Percentiles rank a stretch among this genome's conserved stretches.
Evolutionary conservation across 2,797 vertebrate species (phyloP).

Genomic region (Centropyge bicolor): DNA sequence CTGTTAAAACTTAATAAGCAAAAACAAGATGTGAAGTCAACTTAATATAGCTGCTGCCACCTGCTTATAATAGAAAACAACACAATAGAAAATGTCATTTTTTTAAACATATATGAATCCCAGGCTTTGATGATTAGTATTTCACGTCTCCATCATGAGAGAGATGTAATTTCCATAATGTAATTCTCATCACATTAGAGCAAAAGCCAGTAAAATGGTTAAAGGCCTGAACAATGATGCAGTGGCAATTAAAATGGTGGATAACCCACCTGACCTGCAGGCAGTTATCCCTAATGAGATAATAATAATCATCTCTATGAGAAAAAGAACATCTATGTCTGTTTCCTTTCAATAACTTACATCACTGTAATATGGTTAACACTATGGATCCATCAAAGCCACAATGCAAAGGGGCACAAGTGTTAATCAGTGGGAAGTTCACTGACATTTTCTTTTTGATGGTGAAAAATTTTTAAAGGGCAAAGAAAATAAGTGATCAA

Average conservation of each 20-base stretch:
- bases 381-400: constrained; percentile 33
- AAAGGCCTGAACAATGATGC: constrained; percentile 61
- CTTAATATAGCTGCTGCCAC: not conserved
- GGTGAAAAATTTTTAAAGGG: constrained; percentile 1
- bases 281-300: constrained; percentile 69
- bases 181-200: constrained; percentile 53
- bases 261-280: constrained; percentile 70
- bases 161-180: constrained; percentile 24
- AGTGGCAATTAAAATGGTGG: constrained; percentile 68
- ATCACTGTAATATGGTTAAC: constrained; percentile 34
- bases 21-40: constrained; percentile 10
- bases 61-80: not conserved
- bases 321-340: constrained; percentile 14
- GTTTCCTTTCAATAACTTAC: constrained; percentile 40
- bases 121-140: constrained; percentile 24
- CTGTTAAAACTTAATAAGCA: not conserved
- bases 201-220: constrained; percentile 45
- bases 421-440: constrained; percentile 28
- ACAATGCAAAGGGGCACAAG: constrained; percentile 20
- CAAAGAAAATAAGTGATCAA: constrained; percentile 1
- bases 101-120: not conserved
- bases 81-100: not conserved
- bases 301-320: constrained; percentile 60
- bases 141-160: constrained; percentile 6
- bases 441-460: constrained; percentile 22